Conservation (phyloP, 1,140 invertebrate species). For the Eufriesea mexicana region DNA sequence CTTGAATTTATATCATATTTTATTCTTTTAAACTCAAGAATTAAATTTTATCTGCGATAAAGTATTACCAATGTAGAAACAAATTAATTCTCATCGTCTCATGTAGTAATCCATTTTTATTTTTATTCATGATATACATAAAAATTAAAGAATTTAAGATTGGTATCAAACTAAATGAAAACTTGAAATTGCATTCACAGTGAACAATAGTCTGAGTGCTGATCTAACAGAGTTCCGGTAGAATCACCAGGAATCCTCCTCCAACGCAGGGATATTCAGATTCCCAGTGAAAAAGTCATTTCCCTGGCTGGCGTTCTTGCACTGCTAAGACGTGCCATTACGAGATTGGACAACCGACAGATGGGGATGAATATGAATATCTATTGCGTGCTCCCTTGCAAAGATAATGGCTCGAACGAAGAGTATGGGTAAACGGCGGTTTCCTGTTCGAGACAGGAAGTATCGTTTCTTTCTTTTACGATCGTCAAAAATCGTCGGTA, state of each 20-base stretch:
- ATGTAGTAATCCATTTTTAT: no score
- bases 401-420: slow-evolving; percentile 16
- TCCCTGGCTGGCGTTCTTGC: slow-evolving; percentile 14
- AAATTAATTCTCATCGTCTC: background rate
- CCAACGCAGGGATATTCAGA: slow-evolving; percentile 3
- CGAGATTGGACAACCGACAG: slow-evolving; percentile 31
- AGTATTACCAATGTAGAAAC: background rate
- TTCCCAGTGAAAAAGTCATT: slow-evolving; percentile 23
- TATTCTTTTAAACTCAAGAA: background rate
- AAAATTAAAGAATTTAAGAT: no score
- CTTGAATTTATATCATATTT: background rate
- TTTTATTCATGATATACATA: background rate
- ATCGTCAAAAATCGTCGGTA: slow-evolving; percentile 7
- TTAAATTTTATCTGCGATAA: no score
- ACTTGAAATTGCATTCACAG: slow-evolving; percentile 4
- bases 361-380: slow-evolving; percentile 38
- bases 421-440: background rate
- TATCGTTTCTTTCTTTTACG: background rate
- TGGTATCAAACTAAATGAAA: background rate
- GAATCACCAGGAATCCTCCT: background rate
- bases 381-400: slow-evolving; percentile 26
- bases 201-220: slow-evolving; percentile 9
- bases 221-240: background rate
- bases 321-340: slow-evolving; percentile 30
- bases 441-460: slow-evolving; percentile 26